These are phyloP conservation scores for Erebia palarica DNA, from an alignment of 2,888 invertebrate species.

Conservation along the genomic window DNA sequence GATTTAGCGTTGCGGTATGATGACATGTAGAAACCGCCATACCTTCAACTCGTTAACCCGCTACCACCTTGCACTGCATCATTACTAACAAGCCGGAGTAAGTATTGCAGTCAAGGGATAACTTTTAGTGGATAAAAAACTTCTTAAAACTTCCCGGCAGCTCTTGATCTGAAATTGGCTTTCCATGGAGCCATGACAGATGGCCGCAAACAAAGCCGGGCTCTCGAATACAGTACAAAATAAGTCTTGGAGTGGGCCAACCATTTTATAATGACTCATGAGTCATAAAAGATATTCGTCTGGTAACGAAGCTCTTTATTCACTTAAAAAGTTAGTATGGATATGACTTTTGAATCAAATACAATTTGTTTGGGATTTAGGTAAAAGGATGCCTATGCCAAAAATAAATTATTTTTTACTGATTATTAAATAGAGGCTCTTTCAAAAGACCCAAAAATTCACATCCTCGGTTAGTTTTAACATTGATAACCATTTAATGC, in stretches of 20 bases:
- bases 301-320: conserved; percentile 44
- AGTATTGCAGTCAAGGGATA: too few species aligned
- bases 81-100: too few species aligned
- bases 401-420: too few species aligned
- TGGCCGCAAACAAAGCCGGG: conserved; percentile 47
- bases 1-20: too few species aligned
- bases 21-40: too few species aligned
- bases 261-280: conserved; percentile 62
- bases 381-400: too few species aligned
- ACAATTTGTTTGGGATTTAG: neutral
- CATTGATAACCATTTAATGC: too few species aligned
- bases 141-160: neutral
- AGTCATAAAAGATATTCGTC: conserved; percentile 61
- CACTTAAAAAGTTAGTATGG: conserved; percentile 36
- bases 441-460: too few species aligned
- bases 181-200: conserved; percentile 42
- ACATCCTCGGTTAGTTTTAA: too few species aligned
- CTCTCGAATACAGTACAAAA: conserved; percentile 47
- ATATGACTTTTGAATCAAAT: conserved; percentile 29
- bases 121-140: neutral
- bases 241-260: conserved; percentile 43
- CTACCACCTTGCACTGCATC: too few species aligned
- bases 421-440: too few species aligned
- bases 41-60: too few species aligned
- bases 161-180: conserved; percentile 41